A percentile compares a stretch with the other conserved stretches of the same genome.
phyloP scores from a whole-genome alignment of 2,888 invertebrate species.

The Liodrosophila aerea region DNA sequence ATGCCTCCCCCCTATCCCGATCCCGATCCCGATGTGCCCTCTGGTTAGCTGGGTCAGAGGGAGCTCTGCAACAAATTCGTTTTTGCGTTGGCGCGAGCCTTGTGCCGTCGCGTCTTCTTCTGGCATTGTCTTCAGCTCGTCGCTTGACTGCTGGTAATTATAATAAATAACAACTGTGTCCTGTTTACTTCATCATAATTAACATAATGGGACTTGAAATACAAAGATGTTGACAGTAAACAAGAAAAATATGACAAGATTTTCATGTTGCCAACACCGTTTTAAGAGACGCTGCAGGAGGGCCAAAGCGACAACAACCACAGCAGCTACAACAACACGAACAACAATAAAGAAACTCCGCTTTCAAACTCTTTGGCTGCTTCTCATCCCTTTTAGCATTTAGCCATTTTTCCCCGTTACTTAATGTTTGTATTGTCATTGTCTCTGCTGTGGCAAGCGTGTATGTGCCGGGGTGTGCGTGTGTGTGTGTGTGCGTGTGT shows the following conservation, averaged over 20 bases:
- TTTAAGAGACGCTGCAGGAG: slow-evolving; percentile 49
- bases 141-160: slow-evolving; percentile 74
- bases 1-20: not conserved
- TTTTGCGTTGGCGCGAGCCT: slow-evolving; percentile 47
- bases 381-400: slow-evolving; percentile 25
- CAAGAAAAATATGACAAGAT: slow-evolving; percentile 78
- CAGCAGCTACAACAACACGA: not conserved
- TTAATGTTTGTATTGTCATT: slow-evolving; percentile 63
- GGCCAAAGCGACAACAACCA: slow-evolving; percentile 19
- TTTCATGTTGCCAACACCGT: slow-evolving; percentile 68
- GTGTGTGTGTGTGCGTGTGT: slow-evolving; percentile 16
- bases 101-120: slow-evolving; percentile 23
- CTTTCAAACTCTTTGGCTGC: slow-evolving; percentile 55
- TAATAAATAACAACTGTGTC: slow-evolving; percentile 78
- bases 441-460: slow-evolving; percentile 34
- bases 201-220: slow-evolving; percentile 78
- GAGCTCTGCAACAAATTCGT: slow-evolving; percentile 62
- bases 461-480: slow-evolving; percentile 15
- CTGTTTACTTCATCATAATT: slow-evolving; percentile 78
- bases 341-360: slow-evolving; percentile 9
- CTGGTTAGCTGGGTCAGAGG: slow-evolving; percentile 18
- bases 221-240: slow-evolving; percentile 78
- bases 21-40: not conserved
- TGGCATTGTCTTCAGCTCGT: slow-evolving; percentile 51
- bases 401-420: slow-evolving; percentile 56